A percentile compares a stretch with the other conserved stretches of the same genome.
phyloP scores from a whole-genome alignment of 2,797 vertebrate genomes.

The Typhlichthys eigenmanni region DNA sequence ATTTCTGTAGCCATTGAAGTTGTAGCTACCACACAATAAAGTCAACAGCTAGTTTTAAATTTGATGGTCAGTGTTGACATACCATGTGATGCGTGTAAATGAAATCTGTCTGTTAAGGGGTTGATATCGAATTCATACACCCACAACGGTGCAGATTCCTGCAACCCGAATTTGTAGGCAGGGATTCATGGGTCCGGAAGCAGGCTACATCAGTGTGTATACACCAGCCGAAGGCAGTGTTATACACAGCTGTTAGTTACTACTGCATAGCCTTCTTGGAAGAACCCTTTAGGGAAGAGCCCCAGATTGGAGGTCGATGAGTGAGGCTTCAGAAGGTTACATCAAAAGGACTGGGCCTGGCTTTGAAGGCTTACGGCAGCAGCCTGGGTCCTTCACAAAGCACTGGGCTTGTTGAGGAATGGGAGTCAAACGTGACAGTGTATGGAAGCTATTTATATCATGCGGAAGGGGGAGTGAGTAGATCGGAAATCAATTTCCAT shows the following conservation, averaged over 20 bases:
- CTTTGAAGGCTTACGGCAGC: constrained; percentile 60
- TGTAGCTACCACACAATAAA: no score
- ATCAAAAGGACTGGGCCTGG: constrained; percentile 60
- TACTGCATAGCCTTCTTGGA: constrained; percentile 44
- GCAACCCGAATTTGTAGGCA: no score
- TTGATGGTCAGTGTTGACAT: no score
- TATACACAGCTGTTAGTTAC: no score
- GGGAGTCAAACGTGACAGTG: constrained; percentile 56
- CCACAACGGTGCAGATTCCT: no score
- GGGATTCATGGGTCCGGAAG: neutral
- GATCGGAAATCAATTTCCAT: constrained; percentile 70
- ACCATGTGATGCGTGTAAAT: no score
- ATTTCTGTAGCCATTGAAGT: no score
- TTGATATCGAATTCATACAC: no score
- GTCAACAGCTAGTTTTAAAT: no score
- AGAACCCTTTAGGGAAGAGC: constrained; percentile 44
- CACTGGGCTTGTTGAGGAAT: constrained; percentile 29
- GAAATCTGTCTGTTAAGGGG: no score
- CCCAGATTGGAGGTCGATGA: constrained; percentile 47
- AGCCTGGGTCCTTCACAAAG: constrained; percentile 63
- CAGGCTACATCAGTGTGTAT: constrained; percentile 1
- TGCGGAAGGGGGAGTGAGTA: constrained; percentile 57
- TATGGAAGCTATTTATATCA: constrained; percentile 69
- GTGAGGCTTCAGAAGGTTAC: constrained; percentile 44
- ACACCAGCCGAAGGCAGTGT: constrained; percentile 24